Conservation (phyloP, 2,888 invertebrate genomes). For the Coleophora flavipennella region DNA sequence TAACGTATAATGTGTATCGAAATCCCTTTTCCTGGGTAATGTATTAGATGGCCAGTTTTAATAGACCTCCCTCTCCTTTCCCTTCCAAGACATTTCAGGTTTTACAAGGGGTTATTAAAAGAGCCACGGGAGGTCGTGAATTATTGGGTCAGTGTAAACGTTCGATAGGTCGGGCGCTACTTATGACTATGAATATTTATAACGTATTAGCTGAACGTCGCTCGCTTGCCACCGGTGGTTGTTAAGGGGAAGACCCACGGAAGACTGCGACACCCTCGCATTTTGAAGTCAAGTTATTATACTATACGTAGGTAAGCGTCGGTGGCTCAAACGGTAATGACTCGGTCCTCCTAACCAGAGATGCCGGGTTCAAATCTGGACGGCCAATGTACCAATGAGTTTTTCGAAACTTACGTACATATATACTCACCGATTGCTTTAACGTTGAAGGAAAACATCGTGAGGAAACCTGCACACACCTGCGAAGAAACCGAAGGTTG, state of each 20-base stretch:
- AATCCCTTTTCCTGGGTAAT: conserved; percentile 44
- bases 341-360: no score
- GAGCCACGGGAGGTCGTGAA: conserved; percentile 11
- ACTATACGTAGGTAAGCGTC: no score
- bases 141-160: conserved; percentile 41
- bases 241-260: conserved; percentile 34
- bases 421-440: no score
- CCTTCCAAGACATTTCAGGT: conserved; percentile 3
- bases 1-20: conserved; percentile 61
- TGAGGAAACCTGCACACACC: no score
- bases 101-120: conserved; percentile 8
- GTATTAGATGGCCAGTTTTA: conserved; percentile 29
- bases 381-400: no score
- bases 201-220: conserved; percentile 60
- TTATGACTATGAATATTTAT: conserved; percentile 70
- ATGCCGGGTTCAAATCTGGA: no score
- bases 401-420: no score
- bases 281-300: no score
- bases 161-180: conserved; percentile 60
- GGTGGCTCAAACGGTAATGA: no score
- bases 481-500: no score
- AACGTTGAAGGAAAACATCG: no score
- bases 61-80: conserved; percentile 23
- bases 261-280: conserved; percentile 1
- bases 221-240: conserved; percentile 37